Evolutionary conservation across 2,797 vertebrate species (phyloP), one percentile per base, ranked within the genome.

Genomic region (Lacerta viridis): DNA sequence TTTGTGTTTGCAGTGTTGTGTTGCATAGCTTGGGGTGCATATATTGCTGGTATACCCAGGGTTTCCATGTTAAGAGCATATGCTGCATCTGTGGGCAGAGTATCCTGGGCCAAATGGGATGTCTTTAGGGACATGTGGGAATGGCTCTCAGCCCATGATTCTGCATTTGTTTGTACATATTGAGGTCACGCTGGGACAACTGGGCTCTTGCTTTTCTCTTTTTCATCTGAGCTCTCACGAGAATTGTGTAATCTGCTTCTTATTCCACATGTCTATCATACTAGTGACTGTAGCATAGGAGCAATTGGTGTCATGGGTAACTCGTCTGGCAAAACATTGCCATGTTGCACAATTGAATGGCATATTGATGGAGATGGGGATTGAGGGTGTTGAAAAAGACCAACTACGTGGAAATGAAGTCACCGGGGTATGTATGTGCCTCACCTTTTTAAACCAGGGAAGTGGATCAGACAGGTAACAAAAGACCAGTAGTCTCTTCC

Each of bases 151-250:
- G 83, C 83, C 72, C 9, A 17, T 29, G 43, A 84, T 79, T 72
- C 55, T 80, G 77, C 83, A 81, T 80, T 36, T 92, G 87, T 93
- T 91, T 91, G 88, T 93, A 87, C 91, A 92, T 89, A 94, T 93
- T 93, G 91, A 83, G 80, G 75, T 83, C 84, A 55, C 23, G 36
- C 61, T 89, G 71, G 88, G 88, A 89, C 79, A 89, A 59, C 59
- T 41, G 59, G 83, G 43, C 11, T 85, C 33, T 69, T 81, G 18
- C 39, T 75, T 85, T 80, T 46, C 27, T 80, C 59, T 74, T 50
- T 88, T 72, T 85, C 68, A 39, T 75, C 77, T 15, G 13, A n/a
- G 10, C 69, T 68, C 59, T 75, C 78, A 75, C 76, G 84, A 82
- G 69, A 80, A 69, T 81, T 89, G 84, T 69, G 78, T 76, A 86